phyloP scores from a whole-genome alignment of 2,797 vertebrate genomes.

The Poeciliopsis turneri region DNA sequence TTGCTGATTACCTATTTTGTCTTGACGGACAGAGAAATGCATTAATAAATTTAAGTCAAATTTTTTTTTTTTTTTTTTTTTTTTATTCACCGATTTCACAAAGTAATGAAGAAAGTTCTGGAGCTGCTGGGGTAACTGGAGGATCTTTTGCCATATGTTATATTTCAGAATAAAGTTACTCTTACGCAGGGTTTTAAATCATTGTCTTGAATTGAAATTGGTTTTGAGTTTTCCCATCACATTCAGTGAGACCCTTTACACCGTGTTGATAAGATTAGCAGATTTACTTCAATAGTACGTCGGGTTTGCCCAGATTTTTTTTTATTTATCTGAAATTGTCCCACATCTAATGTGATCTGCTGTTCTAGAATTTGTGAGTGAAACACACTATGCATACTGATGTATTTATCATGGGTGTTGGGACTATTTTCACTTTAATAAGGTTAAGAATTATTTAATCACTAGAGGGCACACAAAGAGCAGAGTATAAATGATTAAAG shows the following conservation, averaged over 20 bases:
- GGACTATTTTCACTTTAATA: background rate
- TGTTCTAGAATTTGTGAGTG: background rate
- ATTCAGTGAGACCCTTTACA: background rate
- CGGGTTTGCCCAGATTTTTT: background rate
- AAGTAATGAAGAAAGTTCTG: background rate
- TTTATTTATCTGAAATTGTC: background rate
- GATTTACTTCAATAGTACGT: background rate
- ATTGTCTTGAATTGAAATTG: background rate
- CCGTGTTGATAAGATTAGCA: background rate
- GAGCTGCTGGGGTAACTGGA: background rate
- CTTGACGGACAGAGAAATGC: slow-evolving; percentile 39
- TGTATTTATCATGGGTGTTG: background rate
- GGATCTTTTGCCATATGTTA: background rate
- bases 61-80: background rate
- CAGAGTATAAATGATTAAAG: background rate
- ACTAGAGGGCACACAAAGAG: background rate
- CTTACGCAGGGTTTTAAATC: background rate
- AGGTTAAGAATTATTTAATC: background rate
- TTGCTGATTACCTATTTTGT: slow-evolving; percentile 28
- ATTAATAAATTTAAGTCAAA: slow-evolving; percentile 45
- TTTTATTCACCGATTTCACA: background rate
- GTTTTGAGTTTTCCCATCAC: background rate
- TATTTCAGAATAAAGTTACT: slow-evolving; percentile 10
- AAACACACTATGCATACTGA: background rate
- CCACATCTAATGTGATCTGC: background rate